These are phyloP conservation scores for Belonocnema kinseyi DNA, from an alignment of 1,140 invertebrate species.

Conservation along the genomic window DNA sequence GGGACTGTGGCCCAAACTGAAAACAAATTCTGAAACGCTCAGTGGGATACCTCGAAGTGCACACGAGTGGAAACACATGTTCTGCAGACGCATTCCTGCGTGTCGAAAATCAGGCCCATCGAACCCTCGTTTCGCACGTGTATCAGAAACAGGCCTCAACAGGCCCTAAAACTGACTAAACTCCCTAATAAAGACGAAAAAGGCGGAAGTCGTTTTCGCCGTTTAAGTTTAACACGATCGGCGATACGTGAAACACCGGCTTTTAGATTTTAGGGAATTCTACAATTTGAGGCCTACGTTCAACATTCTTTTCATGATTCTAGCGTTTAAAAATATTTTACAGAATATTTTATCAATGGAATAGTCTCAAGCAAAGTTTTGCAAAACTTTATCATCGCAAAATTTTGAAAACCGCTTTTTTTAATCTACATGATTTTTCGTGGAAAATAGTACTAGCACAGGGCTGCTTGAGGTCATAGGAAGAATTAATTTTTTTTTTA, in stretches of 20 bases:
- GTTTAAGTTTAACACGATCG: slow-evolving; percentile 27
- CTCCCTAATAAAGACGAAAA: neutral
- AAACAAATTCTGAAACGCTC: slow-evolving; percentile 13
- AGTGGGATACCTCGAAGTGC: neutral
- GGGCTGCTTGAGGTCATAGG: too few species aligned
- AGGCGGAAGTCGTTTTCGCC: slow-evolving; percentile 7
- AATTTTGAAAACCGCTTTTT: too few species aligned
- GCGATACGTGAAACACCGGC: slow-evolving; percentile 6
- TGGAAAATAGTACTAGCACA: too few species aligned
- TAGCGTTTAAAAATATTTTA: neutral
- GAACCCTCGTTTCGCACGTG: neutral
- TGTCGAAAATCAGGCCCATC: slow-evolving; percentile 13
- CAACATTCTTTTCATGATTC: neutral
- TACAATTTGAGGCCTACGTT: neutral
- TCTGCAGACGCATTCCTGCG: neutral
- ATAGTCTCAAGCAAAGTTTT: too few species aligned
- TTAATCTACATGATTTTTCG: too few species aligned
- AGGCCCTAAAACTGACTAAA: slow-evolving; percentile 16
- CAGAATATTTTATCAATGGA: too few species aligned
- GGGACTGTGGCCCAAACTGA: neutral
- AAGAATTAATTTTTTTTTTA: too few species aligned
- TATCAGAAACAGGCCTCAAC: neutral
- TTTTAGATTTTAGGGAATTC: neutral
- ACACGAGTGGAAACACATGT: slow-evolving; percentile 20
- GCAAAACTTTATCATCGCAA: too few species aligned